Evolutionary conservation across 2,797 vertebrate genomes (phyloP).

Genomic region (Loriculus beryllinus): DNA sequence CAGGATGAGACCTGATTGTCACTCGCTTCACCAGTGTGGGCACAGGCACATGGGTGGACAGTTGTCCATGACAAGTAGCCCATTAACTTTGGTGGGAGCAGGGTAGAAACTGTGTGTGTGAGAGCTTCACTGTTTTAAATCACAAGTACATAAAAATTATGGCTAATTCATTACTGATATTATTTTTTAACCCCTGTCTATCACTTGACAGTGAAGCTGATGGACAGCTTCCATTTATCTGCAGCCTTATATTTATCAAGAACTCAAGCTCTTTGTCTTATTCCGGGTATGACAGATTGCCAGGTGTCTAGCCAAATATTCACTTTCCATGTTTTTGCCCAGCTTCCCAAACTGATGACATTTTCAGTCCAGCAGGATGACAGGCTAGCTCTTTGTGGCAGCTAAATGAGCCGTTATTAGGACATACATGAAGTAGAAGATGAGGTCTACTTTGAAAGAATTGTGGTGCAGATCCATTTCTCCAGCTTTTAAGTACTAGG

Average conservation of each 20-base stretch:
- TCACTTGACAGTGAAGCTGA: background rate
- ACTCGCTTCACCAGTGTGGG: background rate
- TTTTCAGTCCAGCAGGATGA: background rate
- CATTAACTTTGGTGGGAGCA: fast-evolving
- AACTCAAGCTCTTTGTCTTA: background rate
- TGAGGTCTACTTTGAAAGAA: background rate
- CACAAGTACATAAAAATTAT: background rate
- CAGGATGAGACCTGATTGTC: background rate
- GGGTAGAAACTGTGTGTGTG: background rate
- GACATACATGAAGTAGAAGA: background rate
- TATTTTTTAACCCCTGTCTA: background rate
- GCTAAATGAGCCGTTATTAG: fast-evolving
- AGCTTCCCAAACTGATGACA: background rate
- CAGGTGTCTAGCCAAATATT: background rate
- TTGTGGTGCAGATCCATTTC: background rate
- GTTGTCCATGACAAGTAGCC: background rate
- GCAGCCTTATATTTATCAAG: background rate
- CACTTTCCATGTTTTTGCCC: background rate
- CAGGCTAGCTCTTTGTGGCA: background rate
- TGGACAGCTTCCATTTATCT: background rate
- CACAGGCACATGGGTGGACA: background rate
- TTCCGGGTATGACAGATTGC: background rate
- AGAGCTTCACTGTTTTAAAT: background rate
- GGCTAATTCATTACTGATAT: background rate
- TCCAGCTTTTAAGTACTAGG: background rate